These are phyloP conservation scores for Dryoscopus gambensis DNA, from an alignment of 2,113 vertebrate species.

Conservation along the genomic window DNA sequence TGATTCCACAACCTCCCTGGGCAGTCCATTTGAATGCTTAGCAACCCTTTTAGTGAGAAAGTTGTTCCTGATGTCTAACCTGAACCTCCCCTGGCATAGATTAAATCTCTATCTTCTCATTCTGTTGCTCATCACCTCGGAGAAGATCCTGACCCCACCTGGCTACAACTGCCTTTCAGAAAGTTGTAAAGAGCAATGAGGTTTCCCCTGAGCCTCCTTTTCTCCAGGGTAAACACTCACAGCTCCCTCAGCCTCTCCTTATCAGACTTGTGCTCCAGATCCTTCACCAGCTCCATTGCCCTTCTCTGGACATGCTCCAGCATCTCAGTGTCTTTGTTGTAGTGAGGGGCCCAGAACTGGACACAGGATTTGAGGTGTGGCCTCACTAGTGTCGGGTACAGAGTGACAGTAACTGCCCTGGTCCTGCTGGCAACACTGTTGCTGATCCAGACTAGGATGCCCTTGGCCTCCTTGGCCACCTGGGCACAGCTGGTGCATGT, in stretches of 20 bases:
- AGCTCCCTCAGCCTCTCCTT: neutral
- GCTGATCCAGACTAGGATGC: neutral
- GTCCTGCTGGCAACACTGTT: accelerated
- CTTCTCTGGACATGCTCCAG: neutral
- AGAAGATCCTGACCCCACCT: neutral
- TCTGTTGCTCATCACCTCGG: accelerated
- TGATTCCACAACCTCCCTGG: neutral
- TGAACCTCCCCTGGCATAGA: neutral
- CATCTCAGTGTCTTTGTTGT: neutral
- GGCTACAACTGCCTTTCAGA: neutral
- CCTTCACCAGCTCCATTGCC: neutral
- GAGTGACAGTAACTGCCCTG: neutral
- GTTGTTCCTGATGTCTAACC: neutral
- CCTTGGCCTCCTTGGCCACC: neutral
- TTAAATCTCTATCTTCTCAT: neutral
- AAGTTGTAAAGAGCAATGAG: accelerated
- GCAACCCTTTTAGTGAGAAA: neutral
- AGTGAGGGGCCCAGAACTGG: neutral
- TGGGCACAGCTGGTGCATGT: neutral
- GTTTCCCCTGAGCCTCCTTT: neutral
- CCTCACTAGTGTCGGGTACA: neutral
- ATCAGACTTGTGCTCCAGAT: neutral
- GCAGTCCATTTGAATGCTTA: neutral
- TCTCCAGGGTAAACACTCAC: neutral
- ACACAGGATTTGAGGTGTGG: neutral